Evolutionary conservation across 1,140 invertebrate genomes (phyloP), one percentile per base, ranked within the genome.

Genomic region (Steinernema khuongi): DNA sequence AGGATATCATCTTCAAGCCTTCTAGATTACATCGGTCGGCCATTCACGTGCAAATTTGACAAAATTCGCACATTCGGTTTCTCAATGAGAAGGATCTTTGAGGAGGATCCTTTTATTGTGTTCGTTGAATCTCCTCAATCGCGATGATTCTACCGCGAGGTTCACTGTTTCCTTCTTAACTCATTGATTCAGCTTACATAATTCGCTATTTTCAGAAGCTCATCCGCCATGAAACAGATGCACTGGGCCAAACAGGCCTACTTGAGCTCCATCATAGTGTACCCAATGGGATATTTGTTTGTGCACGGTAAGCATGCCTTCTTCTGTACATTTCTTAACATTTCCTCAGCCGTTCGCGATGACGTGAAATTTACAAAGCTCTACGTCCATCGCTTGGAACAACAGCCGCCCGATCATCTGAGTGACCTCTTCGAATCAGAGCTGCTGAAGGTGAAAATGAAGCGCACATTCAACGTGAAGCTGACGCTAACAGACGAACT

Each of bases 361-460:
- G 50, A 60, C 50, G 50, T 60, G 7, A 14, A 7, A 7, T 71
- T 41, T n/a, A 11, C 71, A 72, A 32, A 26, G 18, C 4, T 71
- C 0, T 77, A 77, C 67, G n/a, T 77, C 4, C 32, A 75, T 22
- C 7, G 75, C 17, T 70, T 72, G 32, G 50, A 71, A 11, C 29
- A 74, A 68, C 33, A 32, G 17, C 70, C 72, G 19, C 50, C 67
- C 14, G 75, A 75, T 4, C 17, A 43, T 19, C 67, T 77, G 17
- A 74, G 70, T 41, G 73, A 77, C 2, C 28, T 77, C 41, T 72
- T 77, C 29, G 72, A 77, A 32, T 41, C 67, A 0, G 75, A 77
- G 67, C 44, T 77, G 4, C 68, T 74, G 19, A 73, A 77, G 28
- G 41, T 74, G 67, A 69, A 74, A 26, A n/a, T 32, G 36, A 33